A percentile compares a stretch with the other conserved stretches of the same genome.
phyloP scores from a whole-genome alignment of 2,888 invertebrate species.

The Digitonthophagus gazella region DNA sequence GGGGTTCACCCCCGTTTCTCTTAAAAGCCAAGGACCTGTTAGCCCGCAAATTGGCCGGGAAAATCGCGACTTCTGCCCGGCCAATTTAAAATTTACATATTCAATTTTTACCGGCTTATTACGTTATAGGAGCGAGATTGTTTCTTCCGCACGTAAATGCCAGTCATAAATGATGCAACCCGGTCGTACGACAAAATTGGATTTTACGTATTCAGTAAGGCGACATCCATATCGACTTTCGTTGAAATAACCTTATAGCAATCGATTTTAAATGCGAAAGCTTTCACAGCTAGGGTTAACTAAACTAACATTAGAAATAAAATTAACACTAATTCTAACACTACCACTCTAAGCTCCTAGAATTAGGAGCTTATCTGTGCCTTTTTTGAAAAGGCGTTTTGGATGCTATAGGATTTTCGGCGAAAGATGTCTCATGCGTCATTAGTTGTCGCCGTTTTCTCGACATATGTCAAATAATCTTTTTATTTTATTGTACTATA shows the following conservation, averaged over 20 bases:
- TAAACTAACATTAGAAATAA: too few relatives aligned
- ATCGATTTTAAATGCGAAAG: background rate
- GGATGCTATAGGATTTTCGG: background rate
- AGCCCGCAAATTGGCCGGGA: background rate
- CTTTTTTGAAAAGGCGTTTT: background rate
- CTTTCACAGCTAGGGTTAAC: too few relatives aligned
- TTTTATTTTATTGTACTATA: too few relatives aligned
- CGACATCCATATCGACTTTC: background rate
- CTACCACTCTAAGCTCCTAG: too few relatives aligned
- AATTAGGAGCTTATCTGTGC: too few relatives aligned
- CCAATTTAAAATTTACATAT: constrained; percentile 25
- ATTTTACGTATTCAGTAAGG: constrained; percentile 16
- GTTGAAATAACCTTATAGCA: background rate
- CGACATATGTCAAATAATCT: too few relatives aligned
- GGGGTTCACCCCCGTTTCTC: background rate
- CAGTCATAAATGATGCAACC: constrained; percentile 11
- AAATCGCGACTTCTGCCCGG: constrained; percentile 10
- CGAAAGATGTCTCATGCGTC: too few relatives aligned
- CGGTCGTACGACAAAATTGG: constrained; percentile 13
- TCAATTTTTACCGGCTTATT: constrained; percentile 18
- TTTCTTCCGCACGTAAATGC: constrained; percentile 18
- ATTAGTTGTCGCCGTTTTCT: too few relatives aligned
- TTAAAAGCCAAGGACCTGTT: background rate
- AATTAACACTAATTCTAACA: too few relatives aligned
- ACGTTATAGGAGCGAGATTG: constrained; percentile 14